Base-by-base conservation (phyloP, 2,888 invertebrate species). In the Watsonalla binaria region DNA sequence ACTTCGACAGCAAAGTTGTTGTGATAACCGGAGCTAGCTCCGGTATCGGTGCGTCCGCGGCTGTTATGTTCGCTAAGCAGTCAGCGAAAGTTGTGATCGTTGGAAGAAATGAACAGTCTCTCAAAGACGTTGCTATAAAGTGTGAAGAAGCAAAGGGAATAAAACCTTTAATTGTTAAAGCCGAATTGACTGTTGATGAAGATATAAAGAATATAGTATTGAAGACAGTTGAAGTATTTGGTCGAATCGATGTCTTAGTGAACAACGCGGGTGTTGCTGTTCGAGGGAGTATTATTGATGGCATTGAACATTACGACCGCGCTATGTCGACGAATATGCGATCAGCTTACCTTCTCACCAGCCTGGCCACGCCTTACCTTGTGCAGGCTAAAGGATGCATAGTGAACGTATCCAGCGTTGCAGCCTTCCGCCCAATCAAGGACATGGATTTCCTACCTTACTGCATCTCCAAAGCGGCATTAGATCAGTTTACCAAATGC, bases 401-500 rank as follows among this genome's bases (percentile, higher is more conserved):
- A 63, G 96, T 99, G 0, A 99, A 98, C 80, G 95, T 99, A 0
- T 98, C 98, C 13, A 98, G 98, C 79, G 96, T 98, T 5, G 95
- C 95, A 70, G 98, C 98, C 15, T 68, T 93, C 82, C 78, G 94
- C 90, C 68, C 85, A 11, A 83, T 88, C 52, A 82, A 74, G 63
- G 85, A 80, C 58, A 93, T 97, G 5, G 94, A 95, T 54, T 94
- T 96, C 14, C 79, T 98, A 54, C 95, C 97, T 0, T 99, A 99
- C 80, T 94, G 94, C 67, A 94, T 98, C 87, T 97, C 97, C 6
- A 99, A 99, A 90, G 93, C 97, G 35, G 97, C 98, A 5, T 82
- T 98, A 11, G 98, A 99, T 89, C 98, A 98, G 77, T 94, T 99
- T 65, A 99, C 99, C 0, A 93, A 94, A 75, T 97, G 97, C 77